Evolutionary conservation across 2,113 vertebrate genomes (phyloP), one percentile per base, ranked within the genome.

Genomic region (Coregonus clupeaformis): DNA sequence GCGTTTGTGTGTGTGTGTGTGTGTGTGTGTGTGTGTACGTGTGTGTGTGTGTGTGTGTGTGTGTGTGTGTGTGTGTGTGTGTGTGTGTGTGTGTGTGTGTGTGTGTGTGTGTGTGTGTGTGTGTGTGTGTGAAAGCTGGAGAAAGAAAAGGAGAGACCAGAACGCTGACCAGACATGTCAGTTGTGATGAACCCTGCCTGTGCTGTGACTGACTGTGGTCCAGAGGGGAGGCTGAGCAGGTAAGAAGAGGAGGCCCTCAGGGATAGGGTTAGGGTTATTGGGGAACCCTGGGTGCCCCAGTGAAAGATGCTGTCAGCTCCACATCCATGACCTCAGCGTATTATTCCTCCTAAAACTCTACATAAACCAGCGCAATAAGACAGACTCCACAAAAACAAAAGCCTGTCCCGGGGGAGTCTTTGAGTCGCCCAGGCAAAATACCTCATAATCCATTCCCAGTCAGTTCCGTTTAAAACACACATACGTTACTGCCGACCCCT

Each of bases 271-370:
- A 42, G 36, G 36, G 36, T 67, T 57, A 18, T 64, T 59, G 67
- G 36, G 77, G 80, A 65, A 62, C 20, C 67, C 57, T 69, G 42
- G 67, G 77, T 42, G 47, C 42, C 69, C 4, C 71, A 84, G 71
- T 89, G 85, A 90, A 84, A 87, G 85, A 89, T 83, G 86, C 78
- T 81, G 85, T 90, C 88, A 86, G 60, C 76, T 83, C 69, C 77
- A 73, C 84, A 76, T 80, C 52, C 52, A 72, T 86, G 87, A 88
- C 84, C 82, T 79, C 77, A 24, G 29, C 75, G 45, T 77, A 78
- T 84, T 85, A 83, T 69, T 84, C 81, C 80, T 83, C 69, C 49
- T 78, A 82, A 76, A 81, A 59, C 74, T 81, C 67, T 67, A 49
- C 65, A 69, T 68, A 76, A 83, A 81, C 69, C 64, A 71, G 75